phyloP scores from a whole-genome alignment of 2,797 vertebrate genomes.

The Gallinago solitaria region DNA sequence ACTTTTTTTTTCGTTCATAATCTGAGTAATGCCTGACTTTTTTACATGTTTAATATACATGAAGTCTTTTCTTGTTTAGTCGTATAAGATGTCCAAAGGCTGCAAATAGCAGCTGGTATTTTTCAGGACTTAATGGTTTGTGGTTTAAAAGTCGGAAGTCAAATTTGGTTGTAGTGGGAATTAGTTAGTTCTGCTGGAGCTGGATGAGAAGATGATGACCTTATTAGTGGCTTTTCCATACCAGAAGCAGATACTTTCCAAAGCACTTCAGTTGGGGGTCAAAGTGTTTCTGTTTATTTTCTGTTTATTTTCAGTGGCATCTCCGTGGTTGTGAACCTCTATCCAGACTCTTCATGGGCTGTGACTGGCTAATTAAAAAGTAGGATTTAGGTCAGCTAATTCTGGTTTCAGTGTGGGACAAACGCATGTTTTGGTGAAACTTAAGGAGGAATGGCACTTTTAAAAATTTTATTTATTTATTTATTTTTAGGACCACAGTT shows the following conservation, averaged over 20 bases:
- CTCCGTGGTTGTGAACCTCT: not conserved
- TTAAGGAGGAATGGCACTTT: not conserved
- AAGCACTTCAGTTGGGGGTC: not conserved
- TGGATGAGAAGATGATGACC: not conserved
- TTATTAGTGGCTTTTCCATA: not conserved
- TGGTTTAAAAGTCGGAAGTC: not conserved
- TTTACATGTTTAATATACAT: not conserved
- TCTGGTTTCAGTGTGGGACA: not conserved
- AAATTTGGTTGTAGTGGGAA: not conserved
- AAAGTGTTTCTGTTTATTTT: no score
- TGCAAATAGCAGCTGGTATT: not conserved
- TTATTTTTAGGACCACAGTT: not conserved
- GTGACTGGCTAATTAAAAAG: not conserved
- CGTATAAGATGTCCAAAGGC: not conserved
- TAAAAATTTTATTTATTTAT: not conserved
- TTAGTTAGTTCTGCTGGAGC: not conserved
- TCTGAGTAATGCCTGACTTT: not conserved
- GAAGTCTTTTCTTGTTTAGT: not conserved
- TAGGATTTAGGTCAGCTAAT: not conserved
- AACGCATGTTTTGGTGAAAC: not conserved
- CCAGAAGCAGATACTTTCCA: not conserved
- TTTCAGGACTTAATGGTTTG: not conserved
- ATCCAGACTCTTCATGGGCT: not conserved
- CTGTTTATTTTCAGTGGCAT: conserved; percentile 4
- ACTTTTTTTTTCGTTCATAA: not conserved